Evolutionary conservation across 2,113 vertebrate species (phyloP), one percentile per base, ranked within the genome.

Genomic region (Tragelaphus imberbis): DNA sequence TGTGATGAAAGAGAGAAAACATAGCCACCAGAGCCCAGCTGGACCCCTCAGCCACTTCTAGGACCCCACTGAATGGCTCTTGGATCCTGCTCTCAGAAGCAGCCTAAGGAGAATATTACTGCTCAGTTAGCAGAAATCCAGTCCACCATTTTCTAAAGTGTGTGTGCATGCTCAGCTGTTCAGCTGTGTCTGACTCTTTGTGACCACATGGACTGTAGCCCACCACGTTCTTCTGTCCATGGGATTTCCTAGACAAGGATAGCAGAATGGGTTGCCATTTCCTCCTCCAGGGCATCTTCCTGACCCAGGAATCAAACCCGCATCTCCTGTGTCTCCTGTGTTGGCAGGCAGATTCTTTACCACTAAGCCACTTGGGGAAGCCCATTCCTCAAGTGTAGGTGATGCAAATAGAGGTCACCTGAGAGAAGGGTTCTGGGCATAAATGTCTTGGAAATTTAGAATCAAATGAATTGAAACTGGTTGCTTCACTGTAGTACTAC

Each of bases 21-120:
- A 95, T 55, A 90, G 90, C 92, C 98, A 75, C 85, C 93, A 58
- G 95, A 97, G 96, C 98, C 95, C 47, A 3, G 96, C 88, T 79
- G 33, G 97, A 55, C 96, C 97, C 97, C 98, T 93, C 61, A 28
- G 21, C 90, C 87, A 71, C 98, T 98, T 98, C 97, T 87, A 97
- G 98, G 97, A 97, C 96, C 97, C 97, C 97, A 91, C 75, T 92
- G 49, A 79, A 96, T 61, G 97, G 96, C 82, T 85, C 94, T 97
- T 93, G 97, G 98, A 98, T 98, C 95, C 97, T 97, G 93, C 97
- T 98, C 98, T 98, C 94, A 19, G 98, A 96, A 98, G 93, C 88
- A 97, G 90, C 91, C 91, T 90, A 97, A 98, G 97, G 98, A 90
- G 79, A 91, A 94, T 75, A 40, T 93, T 95, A 63, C 95, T 97